A percentile compares a stretch with the other conserved stretches of the same genome.
Evolutionary conservation across 2,888 invertebrate species (phyloP).

Genomic region (Epistrophe eligans): DNA sequence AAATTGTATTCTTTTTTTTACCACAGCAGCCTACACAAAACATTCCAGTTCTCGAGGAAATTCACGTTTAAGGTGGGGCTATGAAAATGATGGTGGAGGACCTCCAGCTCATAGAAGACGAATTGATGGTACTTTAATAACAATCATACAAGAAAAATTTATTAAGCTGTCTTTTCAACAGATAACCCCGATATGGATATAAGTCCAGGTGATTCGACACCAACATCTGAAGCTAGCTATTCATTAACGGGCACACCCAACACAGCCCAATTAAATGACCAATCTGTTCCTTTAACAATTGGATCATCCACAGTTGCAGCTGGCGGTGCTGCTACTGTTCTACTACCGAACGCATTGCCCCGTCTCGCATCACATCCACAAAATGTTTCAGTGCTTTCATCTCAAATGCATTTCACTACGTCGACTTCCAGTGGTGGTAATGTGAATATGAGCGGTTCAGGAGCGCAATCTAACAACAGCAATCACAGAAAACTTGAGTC

Average conservation of each 20-base stretch:
- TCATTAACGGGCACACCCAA: slow-evolving; percentile 83
- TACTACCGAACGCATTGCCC: slow-evolving; percentile 86
- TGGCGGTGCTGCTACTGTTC: slow-evolving; percentile 78
- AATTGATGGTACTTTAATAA: slow-evolving; percentile 81
- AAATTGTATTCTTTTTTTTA: background rate
- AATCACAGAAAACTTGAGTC: slow-evolving; percentile 67
- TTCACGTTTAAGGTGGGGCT: slow-evolving; percentile 84
- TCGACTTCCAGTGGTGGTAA: slow-evolving; percentile 79
- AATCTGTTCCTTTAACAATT: slow-evolving; percentile 71
- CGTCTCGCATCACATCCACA: slow-evolving; percentile 84
- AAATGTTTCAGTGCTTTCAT: slow-evolving; percentile 76
- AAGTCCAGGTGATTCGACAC: slow-evolving; percentile 95
- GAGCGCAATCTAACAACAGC: slow-evolving; percentile 77
- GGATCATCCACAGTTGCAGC: slow-evolving; percentile 78
- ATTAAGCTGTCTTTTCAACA: slow-evolving; percentile 77
- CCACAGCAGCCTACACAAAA: slow-evolving; percentile 87
- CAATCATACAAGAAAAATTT: slow-evolving; percentile 3
- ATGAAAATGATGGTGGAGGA: slow-evolving; percentile 82
- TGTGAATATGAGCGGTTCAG: slow-evolving; percentile 80
- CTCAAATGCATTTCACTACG: slow-evolving; percentile 80
- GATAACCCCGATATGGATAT: slow-evolving; percentile 96
- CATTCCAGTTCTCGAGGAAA: slow-evolving; percentile 89
- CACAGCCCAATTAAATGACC: slow-evolving; percentile 79
- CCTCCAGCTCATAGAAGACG: slow-evolving; percentile 83
- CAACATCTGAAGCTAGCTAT: slow-evolving; percentile 92